phyloP scores from a whole-genome alignment of 2,888 invertebrate species.

The Lysandra coridon region DNA sequence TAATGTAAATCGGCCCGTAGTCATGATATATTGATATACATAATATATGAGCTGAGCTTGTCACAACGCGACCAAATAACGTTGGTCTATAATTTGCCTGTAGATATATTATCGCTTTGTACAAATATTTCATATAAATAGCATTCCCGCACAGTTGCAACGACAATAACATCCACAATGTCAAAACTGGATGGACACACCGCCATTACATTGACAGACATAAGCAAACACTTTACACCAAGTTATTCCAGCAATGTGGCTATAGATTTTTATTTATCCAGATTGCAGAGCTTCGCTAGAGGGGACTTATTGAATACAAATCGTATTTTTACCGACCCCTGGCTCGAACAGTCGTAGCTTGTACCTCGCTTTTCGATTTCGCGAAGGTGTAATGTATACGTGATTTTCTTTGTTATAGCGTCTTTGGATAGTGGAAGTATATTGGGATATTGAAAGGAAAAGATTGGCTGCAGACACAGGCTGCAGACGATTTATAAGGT shows the following conservation, averaged over 20 bases:
- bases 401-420: conserved; percentile 40
- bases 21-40: too few species aligned
- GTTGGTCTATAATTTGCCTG: too few species aligned
- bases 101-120: too few species aligned
- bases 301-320: conserved; percentile 71
- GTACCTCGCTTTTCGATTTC: conserved; percentile 36
- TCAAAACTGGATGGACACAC: too few species aligned
- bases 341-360: conserved; percentile 28
- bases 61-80: too few species aligned
- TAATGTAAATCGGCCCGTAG: too few species aligned
- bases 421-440: conserved; percentile 21
- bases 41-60: too few species aligned
- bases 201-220: neutral
- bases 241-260: conserved; percentile 2
- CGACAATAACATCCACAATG: too few species aligned
- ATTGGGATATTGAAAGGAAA: conserved; percentile 2
- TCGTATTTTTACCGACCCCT: conserved; percentile 69
- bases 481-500: neutral
- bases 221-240: neutral
- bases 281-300: neutral
- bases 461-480: neutral
- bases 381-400: conserved; percentile 37
- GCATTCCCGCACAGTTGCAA: too few species aligned
- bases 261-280: conserved; percentile 26
- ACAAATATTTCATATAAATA: too few species aligned